phyloP scores from a whole-genome alignment of 1,140 invertebrate species.

The Pseudomyrmex concolor region DNA sequence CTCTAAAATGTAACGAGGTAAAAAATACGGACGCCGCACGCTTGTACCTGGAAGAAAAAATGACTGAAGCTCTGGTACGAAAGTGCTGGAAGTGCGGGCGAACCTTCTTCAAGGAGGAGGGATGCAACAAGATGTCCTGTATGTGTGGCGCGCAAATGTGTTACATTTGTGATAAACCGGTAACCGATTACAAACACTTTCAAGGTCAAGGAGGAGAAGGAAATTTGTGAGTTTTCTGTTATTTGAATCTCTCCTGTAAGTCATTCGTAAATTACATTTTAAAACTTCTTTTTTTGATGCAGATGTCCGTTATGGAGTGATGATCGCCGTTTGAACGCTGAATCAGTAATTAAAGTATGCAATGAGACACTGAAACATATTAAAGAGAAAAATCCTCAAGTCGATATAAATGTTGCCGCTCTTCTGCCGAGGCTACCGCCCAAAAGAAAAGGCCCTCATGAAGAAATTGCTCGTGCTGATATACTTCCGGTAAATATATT shows the following conservation, averaged over 20 bases:
- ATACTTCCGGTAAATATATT: background rate
- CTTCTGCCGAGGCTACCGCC: constrained; percentile 73
- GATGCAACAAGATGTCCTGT: constrained; percentile 91
- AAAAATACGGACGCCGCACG: constrained; percentile 85
- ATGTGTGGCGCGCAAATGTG: constrained; percentile 89
- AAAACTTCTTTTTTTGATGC: constrained; percentile 4
- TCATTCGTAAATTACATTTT: background rate
- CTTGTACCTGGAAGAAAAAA: constrained; percentile 87
- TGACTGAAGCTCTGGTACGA: constrained; percentile 88
- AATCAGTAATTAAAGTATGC: constrained; percentile 82
- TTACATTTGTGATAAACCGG: constrained; percentile 87
- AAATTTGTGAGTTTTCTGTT: constrained; percentile 65
- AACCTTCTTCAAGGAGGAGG: constrained; percentile 87
- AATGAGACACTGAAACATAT: constrained; percentile 79
- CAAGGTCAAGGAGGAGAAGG: constrained; percentile 79
- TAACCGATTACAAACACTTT: constrained; percentile 88
- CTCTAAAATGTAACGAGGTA: constrained; percentile 87
- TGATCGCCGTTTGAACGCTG: constrained; percentile 79
- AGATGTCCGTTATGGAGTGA: constrained; percentile 80
- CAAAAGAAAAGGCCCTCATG: constrained; percentile 70
- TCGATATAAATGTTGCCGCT: constrained; percentile 71
- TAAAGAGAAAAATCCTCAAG: constrained; percentile 74
- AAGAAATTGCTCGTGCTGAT: constrained; percentile 63
- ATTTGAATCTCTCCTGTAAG: background rate
- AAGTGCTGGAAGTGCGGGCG: constrained; percentile 87